Base-by-base conservation (phyloP, 2,888 invertebrate species). In the Iphiclides podalirius region DNA sequence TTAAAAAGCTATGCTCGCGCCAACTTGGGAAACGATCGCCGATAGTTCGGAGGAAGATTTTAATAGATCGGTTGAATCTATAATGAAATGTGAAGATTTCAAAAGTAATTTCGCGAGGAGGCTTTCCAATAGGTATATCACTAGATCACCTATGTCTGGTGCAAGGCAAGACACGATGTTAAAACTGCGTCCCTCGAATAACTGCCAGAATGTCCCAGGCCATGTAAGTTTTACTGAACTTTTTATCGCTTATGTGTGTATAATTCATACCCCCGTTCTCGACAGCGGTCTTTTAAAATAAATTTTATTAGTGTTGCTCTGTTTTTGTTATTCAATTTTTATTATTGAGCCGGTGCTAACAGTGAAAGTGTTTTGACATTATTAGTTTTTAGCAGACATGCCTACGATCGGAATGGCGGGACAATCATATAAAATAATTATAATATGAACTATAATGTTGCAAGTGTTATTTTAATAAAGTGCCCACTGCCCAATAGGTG, bases 31-130 rank as follows among this genome's bases (percentile, higher is more conserved):
- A 3, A 53, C 59, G 52, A 50, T 60, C 47, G 61, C 62, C 35
- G 66, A 57, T 40, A 63, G 63, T 35, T 57, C 65, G 55, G 79
- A 72, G 49, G 79, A 78, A 43, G 83, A 77, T 65, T 86, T 85
- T 56, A 75, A 73, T 53, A 75, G 69, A 58, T 81, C 88, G 38
- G 85, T 87, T 42, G 87, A 88, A 69, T 80, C 85, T 12, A 84
- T 88, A 54, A 88, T 88, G 87, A 74, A 76, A 61, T 86, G 85
- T 63, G 85, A 86, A 57, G 84, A 88, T 61, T 88, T 88, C 59
- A 88, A 88, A 56, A 88, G 87, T 56, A 87, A 86, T 64, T 88
- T 88, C 54, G 87, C 87, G 1, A 77, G 87, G 61, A 81, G 75
- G 56, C 75, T 88, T 45, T 88, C 87, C n/a, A 82, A 85, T 60